Evolutionary conservation across 2,888 invertebrate genomes (phyloP).

Genomic region (Leptinotarsa juncta): DNA sequence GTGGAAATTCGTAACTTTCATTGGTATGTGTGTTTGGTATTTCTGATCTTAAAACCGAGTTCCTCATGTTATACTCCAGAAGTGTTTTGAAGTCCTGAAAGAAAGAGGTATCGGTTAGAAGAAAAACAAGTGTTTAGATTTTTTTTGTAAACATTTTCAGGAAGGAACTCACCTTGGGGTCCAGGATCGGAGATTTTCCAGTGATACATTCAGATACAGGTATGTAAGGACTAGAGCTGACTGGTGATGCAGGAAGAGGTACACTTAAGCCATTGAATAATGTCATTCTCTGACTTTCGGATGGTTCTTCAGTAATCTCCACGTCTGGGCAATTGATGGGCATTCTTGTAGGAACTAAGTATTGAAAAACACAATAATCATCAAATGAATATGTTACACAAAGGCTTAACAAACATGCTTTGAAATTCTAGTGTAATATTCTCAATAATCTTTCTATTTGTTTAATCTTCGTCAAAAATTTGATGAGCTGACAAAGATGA

Average conservation of each 20-base stretch:
- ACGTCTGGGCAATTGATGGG: conserved; percentile 47
- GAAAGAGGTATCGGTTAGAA: no score
- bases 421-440: no score
- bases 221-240: conserved; percentile 86
- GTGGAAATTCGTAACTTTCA: conserved; percentile 48
- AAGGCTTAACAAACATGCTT: no score
- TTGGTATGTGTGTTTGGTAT: conserved; percentile 36
- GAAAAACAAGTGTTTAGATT: neutral
- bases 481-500: no score
- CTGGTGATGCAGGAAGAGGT: conserved; percentile 74
- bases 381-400: no score
- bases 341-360: conserved; percentile 39
- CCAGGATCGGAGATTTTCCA: conserved; percentile 69
- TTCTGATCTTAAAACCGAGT: conserved; percentile 50
- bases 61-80: conserved; percentile 57
- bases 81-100: conserved; percentile 57
- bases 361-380: no score
- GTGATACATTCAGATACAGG: conserved; percentile 93
- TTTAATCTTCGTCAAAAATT: no score
- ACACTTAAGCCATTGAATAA: conserved; percentile 60
- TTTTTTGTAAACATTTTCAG: neutral
- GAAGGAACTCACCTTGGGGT: conserved; percentile 51
- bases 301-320: conserved; percentile 51
- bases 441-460: no score
- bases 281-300: conserved; percentile 39